Evolutionary conservation across 2,797 vertebrate species (phyloP).

Genomic region (Hemibagrus guttatus): DNA sequence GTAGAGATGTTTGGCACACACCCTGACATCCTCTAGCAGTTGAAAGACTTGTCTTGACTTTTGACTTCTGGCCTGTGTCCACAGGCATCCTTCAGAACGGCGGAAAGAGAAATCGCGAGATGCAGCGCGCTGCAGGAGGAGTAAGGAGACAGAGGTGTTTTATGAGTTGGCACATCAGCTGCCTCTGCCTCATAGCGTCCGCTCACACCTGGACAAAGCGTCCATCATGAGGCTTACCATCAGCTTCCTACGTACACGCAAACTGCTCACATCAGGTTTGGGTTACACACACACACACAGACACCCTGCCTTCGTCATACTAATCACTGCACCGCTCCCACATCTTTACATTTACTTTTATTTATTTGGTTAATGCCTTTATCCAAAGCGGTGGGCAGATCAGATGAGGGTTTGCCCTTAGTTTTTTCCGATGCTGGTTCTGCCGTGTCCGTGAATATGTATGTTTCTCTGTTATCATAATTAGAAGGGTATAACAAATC

Average conservation of each 20-base stretch:
- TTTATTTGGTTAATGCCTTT: neutral
- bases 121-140: slow-evolving; percentile 81
- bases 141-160: slow-evolving; percentile 86
- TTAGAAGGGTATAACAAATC: too few relatives aligned
- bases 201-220: slow-evolving; percentile 84
- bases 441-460: neutral
- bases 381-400: neutral
- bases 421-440: neutral
- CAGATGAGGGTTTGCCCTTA: neutral
- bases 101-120: slow-evolving; percentile 86
- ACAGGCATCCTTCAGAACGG: slow-evolving; percentile 70
- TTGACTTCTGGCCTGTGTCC: slow-evolving; percentile 9
- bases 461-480: neutral
- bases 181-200: slow-evolving; percentile 76
- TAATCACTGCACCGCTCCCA: neutral
- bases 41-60: slow-evolving; percentile 23
- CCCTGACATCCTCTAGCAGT: neutral
- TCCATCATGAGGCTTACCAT: slow-evolving; percentile 88
- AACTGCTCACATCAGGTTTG: slow-evolving; percentile 55
- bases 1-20: neutral
- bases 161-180: slow-evolving; percentile 75
- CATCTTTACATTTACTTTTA: neutral
- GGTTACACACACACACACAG: neutral
- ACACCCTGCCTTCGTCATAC: neutral
- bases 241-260: slow-evolving; percentile 75